phyloP scores from a whole-genome alignment of 1,140 invertebrate genomes.

The Euglossa dilemma region DNA sequence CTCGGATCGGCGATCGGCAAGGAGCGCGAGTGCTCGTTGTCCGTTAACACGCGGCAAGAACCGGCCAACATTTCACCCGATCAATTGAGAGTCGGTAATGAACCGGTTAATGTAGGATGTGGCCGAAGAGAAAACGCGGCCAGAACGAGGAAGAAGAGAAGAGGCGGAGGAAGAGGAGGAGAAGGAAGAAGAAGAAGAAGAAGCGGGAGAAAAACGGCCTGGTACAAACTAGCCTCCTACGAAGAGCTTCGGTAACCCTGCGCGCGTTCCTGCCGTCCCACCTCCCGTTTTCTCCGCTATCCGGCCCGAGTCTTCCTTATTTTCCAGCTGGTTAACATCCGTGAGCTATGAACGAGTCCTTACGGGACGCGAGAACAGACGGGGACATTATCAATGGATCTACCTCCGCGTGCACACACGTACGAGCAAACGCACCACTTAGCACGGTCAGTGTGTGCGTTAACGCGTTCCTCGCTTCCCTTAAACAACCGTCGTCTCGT shows the following conservation, averaged over 20 bases:
- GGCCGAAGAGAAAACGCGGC: slow-evolving; percentile 8
- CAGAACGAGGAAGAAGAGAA: not conserved
- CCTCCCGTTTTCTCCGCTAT: slow-evolving; percentile 35
- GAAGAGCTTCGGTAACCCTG: slow-evolving; percentile 13
- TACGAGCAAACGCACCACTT: slow-evolving; percentile 29
- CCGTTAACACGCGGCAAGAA: not conserved
- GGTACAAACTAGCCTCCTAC: slow-evolving; percentile 32
- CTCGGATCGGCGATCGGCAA: not conserved
- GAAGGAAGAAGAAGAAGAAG: not conserved
- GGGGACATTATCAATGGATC: slow-evolving; percentile 74
- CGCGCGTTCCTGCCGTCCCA: slow-evolving; percentile 18
- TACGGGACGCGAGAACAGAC: slow-evolving; percentile 63
- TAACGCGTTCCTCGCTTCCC: slow-evolving; percentile 56
- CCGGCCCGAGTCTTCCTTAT: slow-evolving; percentile 57
- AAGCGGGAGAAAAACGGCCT: slow-evolving; percentile 7
- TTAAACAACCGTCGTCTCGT: slow-evolving; percentile 59
- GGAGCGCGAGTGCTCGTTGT: not conserved
- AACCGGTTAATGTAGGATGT: slow-evolving; percentile 17
- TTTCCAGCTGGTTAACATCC: slow-evolving; percentile 72
- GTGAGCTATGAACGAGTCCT: slow-evolving; percentile 66
- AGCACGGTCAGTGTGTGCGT: slow-evolving; percentile 38
- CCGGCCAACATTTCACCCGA: not conserved
- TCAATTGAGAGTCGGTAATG: slow-evolving; percentile 1
- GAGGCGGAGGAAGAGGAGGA: too few relatives aligned
- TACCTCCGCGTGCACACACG: slow-evolving; percentile 52